These are phyloP conservation scores for Oreocharis arfaki DNA, from an alignment of 2,113 vertebrate genomes.

Conservation along the genomic window DNA sequence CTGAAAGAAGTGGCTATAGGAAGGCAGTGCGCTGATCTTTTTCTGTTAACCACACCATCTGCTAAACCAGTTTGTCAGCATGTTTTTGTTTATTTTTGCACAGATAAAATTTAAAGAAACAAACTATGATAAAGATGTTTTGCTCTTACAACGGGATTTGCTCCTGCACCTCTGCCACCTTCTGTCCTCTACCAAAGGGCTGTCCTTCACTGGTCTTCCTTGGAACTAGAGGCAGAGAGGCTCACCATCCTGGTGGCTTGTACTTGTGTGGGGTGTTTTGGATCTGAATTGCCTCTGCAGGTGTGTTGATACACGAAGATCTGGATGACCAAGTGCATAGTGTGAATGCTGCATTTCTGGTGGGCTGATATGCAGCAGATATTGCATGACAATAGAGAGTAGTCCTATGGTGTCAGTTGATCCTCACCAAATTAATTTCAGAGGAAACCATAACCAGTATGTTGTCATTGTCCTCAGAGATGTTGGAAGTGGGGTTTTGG, in stretches of 20 bases:
- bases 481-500: neutral
- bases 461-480: neutral
- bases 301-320: neutral
- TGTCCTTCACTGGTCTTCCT: neutral
- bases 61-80: neutral
- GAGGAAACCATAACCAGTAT: neutral
- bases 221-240: neutral
- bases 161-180: neutral
- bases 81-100: neutral
- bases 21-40: neutral
- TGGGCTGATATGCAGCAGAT: neutral
- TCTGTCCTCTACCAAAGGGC: neutral
- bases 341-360: neutral
- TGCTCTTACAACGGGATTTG: neutral
- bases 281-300: neutral
- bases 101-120: neutral
- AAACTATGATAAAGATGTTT: neutral
- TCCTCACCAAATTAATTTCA: neutral
- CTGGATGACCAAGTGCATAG: neutral
- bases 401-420: neutral
- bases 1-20: neutral
- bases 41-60: neutral
- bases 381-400: neutral
- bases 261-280: rapidly evolving
- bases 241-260: neutral